Conservation (phyloP, 2,888 invertebrate species). For the Norana najaformis region DNA sequence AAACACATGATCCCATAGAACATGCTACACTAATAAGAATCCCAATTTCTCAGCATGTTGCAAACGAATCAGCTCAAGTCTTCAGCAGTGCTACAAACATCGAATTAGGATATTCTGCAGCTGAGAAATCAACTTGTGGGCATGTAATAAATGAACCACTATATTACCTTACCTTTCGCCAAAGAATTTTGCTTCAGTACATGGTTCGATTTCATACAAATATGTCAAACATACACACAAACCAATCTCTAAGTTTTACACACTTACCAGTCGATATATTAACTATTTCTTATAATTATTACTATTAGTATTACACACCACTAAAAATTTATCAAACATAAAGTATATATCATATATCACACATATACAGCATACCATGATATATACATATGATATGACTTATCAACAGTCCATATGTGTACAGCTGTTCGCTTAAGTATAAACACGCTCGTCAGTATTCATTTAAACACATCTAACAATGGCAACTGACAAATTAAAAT, state of each 20-base stretch:
- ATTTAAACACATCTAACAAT: not conserved
- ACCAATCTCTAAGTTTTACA: not conserved
- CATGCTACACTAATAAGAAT: not conserved
- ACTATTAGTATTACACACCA: not conserved
- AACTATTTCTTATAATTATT: not conserved
- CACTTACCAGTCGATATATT: not conserved
- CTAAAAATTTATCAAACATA: constrained; percentile 10
- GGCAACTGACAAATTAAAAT: not conserved
- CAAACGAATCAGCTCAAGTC: not conserved
- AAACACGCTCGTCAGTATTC: not conserved
- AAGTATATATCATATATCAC: not conserved
- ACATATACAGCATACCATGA: not conserved
- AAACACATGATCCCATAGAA: not conserved
- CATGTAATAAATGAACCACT: not conserved
- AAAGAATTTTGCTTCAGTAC: not conserved
- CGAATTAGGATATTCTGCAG: not conserved
- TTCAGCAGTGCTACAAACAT: not conserved
- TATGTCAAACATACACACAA: not conserved
- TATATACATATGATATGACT: not conserved
- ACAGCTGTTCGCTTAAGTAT: not conserved
- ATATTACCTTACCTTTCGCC: not conserved
- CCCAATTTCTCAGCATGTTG: not conserved
- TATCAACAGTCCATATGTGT: not conserved
- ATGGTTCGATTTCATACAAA: not conserved
- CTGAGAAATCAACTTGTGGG: not conserved